Evolutionary conservation across 53 echinoderm and acorn worm genomes (phyloP), one percentile per base, ranked within the genome.

Genomic region (Echinometra lucunter): DNA sequence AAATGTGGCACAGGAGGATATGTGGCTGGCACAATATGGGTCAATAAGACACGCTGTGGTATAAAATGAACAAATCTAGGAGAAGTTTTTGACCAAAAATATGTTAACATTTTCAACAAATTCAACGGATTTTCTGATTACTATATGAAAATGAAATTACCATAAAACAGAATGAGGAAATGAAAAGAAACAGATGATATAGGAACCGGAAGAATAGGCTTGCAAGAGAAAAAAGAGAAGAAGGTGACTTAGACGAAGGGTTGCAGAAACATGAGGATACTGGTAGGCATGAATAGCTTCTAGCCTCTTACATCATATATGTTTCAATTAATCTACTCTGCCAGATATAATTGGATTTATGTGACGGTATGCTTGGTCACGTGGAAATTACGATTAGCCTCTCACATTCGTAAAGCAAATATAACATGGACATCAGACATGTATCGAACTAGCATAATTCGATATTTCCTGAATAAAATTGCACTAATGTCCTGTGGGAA

Each of bases 291-390:
- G 42, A 78, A 78, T 78, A 42, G 78, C 78, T 30, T 7, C 19
- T 13, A 30, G 78, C 78, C 40, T 40, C 78, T 78, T 19, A 40
- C 78, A 40, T 78, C 78, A 40, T 78, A 78, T 40, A 78, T 78
- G 78, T 78, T 78, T 78, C 78, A 78, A 78, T 78, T 78, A 78
- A 78, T 78, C 78, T 78, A 78, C 78, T 78, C 42, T 78, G 78
- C 78, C 78, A 78, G 42, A 78, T n/a, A 78, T 78, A 78, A 78
- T 78, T 78, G 78, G 78, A 78, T 78, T 16, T 21, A 42, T 78
- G 78, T 78, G 78, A 42, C 78, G 78, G 78, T 78, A 42, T 42
- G 42, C 42, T 40, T 21, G 42, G 78, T 38, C 78, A 78, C 42
- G 40, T 78, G 42, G 78, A 78, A 78, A 78, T 78, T 19, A 42